Base-by-base conservation (phyloP, 2,797 vertebrate species). In the Anas bahamensis region DNA sequence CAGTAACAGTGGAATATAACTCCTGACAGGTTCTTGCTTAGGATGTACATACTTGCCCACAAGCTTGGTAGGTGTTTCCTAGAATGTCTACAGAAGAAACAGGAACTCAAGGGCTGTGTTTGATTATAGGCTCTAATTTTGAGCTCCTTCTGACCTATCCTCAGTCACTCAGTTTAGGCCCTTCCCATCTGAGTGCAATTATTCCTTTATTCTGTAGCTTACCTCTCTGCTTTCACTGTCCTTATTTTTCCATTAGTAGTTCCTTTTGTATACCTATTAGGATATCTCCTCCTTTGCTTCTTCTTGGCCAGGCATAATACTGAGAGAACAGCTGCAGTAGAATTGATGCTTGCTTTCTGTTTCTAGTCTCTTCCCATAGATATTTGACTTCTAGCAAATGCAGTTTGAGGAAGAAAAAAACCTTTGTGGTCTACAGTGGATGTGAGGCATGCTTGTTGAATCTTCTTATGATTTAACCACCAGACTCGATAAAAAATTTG, bases 371-470 rank as follows among this genome's bases (percentile, higher is more conserved):
- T 57, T 84, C 3, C 4, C 3, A 7, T 57, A 50, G 37, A 44
- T 10, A 44, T 75, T 82, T 82, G 28, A 37, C 41, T 37, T 86
- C 52, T 41, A 81, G 44, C 3, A 78, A 73, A 72, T 81, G 14
- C 7, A 35, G 0, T 9, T 59, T 8, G 9, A 11, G 15, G 5
- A 8, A 6, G 4, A 42, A 4, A 53, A 64, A 50, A 14, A 50
- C 7, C 6, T 66, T 63, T 68, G 52, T 59, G 12, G 17, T 65
- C 60, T 61, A 4, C 9, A 13, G 41, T 76, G 18, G 9, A 52
- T 76, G 29, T 65, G 13, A 87, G 23, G 22, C 4, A 7, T 72
- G 29, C 12, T 73, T 63, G 18, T 52, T 69, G 33, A 81, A 23
- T 70, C 29, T 65, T 65, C 29, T 70, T 50, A 8, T 31, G 83